Evolutionary conservation across 2,888 invertebrate genomes (phyloP), one percentile per base, ranked within the genome.

Genomic region (Cataglyphis rosenhaueri): DNA sequence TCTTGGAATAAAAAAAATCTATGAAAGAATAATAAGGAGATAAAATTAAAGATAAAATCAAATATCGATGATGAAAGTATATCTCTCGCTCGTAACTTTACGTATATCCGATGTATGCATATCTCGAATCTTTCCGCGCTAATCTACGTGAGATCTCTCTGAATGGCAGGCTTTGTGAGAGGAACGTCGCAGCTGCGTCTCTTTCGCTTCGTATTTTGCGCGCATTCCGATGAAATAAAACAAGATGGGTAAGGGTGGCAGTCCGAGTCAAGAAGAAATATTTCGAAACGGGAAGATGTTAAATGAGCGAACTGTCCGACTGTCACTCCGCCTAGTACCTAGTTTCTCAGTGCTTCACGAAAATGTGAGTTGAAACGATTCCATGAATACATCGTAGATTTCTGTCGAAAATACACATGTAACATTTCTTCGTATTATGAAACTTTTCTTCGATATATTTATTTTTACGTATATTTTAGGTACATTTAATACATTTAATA

Each of bases 271-370:
- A 84, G 89, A 88, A 91, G 91, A 90, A 91, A 91, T 91, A 92
- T 93, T 93, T 93, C 92, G 87, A 88, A 87, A 88, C 88, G 86
- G 87, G 88, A 87, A 89, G 91, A 93, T 92, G 92, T 92, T 93
- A 92, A 94, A 93, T 91, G 93, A 93, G 92, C 89, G 83, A 92
- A 92, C 93, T 93, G 93, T 93, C 93, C 86, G 90, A 88, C 93
- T 92, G 93, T 93, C 93, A 92, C 90, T 93, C 91, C 84, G 85
- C 86, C 81, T 88, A 88, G 86, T 88, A 88, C 87, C 86, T 83
- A 85, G 87, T 90, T 88, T 89, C 86, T 89, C 81, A 79, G 83
- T 82, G 82, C 84, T 87, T 89, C 74, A 85, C 83, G 84, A 86
- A 89, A 86, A 87, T 87, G 85, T 83, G 82, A 85, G 88, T 87